Percentiles rank a stretch among this genome's conserved stretches.
These are phyloP conservation scores for Lumbricus terrestris DNA, from an alignment of 2,888 invertebrate genomes.

Conservation along the genomic window DNA sequence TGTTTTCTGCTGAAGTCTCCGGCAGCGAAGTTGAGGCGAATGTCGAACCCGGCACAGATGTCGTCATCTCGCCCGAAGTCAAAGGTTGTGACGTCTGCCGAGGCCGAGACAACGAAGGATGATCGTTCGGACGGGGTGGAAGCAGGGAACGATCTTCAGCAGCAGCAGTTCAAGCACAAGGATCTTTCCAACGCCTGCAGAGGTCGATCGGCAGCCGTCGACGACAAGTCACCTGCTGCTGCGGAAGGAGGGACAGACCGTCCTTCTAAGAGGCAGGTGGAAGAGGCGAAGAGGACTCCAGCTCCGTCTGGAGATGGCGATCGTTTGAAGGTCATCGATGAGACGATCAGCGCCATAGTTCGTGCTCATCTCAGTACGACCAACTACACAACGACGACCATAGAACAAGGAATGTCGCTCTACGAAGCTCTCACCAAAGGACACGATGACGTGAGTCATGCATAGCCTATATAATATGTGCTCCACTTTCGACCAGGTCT, in stretches of 20 bases:
- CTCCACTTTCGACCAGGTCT: too few species aligned
- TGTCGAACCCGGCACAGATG: not conserved
- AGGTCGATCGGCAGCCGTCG: not conserved
- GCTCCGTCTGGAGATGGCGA: not conserved
- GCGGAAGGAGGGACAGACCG: too few species aligned
- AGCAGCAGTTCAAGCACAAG: not conserved
- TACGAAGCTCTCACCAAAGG: not conserved
- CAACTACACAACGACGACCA: constrained; percentile 3
- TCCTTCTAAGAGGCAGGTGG: not conserved
- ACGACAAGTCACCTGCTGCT: not conserved
- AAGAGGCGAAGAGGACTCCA: not conserved
- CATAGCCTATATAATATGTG: too few species aligned
- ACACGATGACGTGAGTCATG: not conserved
- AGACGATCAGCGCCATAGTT: not conserved
- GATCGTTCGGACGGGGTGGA: not conserved
- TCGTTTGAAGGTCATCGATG: not conserved
- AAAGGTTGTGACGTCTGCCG: not conserved
- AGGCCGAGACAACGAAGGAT: not conserved
- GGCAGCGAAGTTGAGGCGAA: not conserved
- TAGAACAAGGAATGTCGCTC: not conserved
- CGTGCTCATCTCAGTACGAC: not conserved
- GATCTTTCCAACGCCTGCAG: not conserved
- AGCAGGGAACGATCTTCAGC: too few species aligned
- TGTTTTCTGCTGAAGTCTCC: not conserved
- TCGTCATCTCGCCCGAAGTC: not conserved